Evolutionary conservation across 2,113 vertebrate genomes (phyloP).

Genomic region (Lepisosteus oculatus): DNA sequence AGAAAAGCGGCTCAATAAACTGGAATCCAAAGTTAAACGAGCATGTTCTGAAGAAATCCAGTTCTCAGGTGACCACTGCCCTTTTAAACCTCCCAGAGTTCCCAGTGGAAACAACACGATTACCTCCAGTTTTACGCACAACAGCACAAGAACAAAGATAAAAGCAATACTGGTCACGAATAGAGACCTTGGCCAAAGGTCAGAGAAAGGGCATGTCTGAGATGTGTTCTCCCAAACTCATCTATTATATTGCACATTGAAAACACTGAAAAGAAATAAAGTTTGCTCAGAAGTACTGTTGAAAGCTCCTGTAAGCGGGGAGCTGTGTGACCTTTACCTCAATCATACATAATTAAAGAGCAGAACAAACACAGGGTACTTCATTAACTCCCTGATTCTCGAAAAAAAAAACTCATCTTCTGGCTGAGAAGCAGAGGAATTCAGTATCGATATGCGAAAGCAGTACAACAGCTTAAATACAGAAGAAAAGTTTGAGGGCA

Average conservation of each 20-base stretch:
- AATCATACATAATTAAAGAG: conserved; percentile 37
- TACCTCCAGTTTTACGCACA: conserved; percentile 2
- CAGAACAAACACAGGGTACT: conserved; percentile 28
- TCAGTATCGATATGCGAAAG: no score
- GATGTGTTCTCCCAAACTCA: conserved; percentile 27
- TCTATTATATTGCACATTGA: conserved; percentile 22
- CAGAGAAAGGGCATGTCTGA: conserved; percentile 24
- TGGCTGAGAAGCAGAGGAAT: not conserved
- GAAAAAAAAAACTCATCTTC: not conserved
- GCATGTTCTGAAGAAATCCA: not conserved
- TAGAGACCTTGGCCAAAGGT: conserved; percentile 21
- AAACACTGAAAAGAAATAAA: not conserved
- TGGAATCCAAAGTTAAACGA: no score
- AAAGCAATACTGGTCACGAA: not conserved
- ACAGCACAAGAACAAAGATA: not conserved
- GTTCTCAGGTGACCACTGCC: not conserved
- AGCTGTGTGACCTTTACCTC: conserved; percentile 32
- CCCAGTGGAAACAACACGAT: conserved; percentile 1
- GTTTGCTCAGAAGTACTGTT: conserved; percentile 15
- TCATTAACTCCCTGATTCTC: conserved; percentile 31
- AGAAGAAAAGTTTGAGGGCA: no score
- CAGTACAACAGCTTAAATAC: no score
- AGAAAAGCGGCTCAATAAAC: no score
- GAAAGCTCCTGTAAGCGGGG: conserved; percentile 23
- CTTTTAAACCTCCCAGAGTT: conserved; percentile 1